phyloP scores from a whole-genome alignment of 2,113 vertebrate genomes.

The Antechinus stuartii region DNA sequence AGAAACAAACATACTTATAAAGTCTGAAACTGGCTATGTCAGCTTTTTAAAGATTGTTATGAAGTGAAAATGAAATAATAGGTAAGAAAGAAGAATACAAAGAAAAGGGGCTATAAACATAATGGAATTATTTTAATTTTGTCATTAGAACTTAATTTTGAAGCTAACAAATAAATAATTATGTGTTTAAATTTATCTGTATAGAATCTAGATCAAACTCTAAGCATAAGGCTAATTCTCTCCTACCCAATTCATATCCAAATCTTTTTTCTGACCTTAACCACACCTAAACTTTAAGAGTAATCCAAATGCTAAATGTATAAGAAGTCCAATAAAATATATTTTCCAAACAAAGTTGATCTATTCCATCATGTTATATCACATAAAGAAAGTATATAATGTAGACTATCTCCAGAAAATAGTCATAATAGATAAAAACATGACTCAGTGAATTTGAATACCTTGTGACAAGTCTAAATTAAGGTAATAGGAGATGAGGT shows the following conservation, averaged over 20 bases:
- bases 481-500: neutral
- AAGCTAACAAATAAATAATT: neutral
- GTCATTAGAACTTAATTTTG: neutral
- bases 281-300: neutral
- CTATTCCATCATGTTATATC: neutral
- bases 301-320: neutral
- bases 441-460: neutral
- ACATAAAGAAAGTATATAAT: neutral
- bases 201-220: neutral
- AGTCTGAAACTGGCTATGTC: neutral
- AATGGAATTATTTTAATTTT: neutral
- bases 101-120: neutral
- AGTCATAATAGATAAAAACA: neutral
- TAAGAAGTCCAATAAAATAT: neutral
- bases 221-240: neutral
- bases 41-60: neutral
- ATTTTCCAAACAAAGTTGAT: neutral
- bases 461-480: neutral
- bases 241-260: neutral
- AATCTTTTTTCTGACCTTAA: neutral
- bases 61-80: neutral
- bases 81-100: neutral
- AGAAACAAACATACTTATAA: neutral
- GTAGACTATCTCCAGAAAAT: neutral
- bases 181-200: neutral